Evolutionary conservation across 2,797 vertebrate species (phyloP).

Genomic region (Phyllotis vaccarum): DNA sequence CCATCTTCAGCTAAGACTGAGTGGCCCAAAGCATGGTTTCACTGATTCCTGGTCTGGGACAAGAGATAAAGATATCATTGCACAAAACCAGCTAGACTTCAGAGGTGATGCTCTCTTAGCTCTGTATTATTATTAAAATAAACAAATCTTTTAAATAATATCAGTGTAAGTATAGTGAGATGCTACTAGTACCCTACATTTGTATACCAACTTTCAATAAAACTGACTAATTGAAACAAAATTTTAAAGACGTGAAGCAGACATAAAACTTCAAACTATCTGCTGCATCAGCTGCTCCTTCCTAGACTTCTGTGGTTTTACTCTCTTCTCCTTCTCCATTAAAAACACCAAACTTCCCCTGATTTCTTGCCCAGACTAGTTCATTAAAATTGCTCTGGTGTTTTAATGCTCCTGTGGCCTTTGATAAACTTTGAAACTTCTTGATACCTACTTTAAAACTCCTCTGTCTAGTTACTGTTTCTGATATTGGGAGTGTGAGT

Average conservation of each 20-base stretch:
- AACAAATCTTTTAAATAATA: not conserved
- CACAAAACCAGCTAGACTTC: not conserved
- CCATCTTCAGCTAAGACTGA: not conserved
- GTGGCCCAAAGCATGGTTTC: not conserved
- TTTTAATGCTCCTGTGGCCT: not conserved
- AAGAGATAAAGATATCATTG: not conserved
- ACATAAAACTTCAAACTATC: not conserved
- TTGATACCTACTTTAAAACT: not conserved
- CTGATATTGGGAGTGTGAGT: not conserved
- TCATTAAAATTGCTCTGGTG: not conserved
- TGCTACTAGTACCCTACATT: not conserved
- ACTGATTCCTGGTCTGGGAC: not conserved
- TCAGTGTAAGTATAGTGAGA: not conserved
- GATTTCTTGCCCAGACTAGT: not conserved
- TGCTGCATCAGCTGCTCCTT: not conserved
- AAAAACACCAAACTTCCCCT: not conserved
- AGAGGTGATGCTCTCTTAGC: not conserved
- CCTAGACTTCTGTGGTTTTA: not conserved
- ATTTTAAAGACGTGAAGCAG: not conserved
- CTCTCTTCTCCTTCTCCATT: not conserved
- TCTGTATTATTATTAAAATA: not conserved
- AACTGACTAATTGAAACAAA: constrained; percentile 13
- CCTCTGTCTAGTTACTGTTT: not conserved
- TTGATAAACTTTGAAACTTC: not conserved
- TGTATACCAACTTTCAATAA: constrained; percentile 1